Evolutionary conservation across 2,797 vertebrate genomes (phyloP), one percentile per base, ranked within the genome.

Genomic region (Echiichthys vipera): DNA sequence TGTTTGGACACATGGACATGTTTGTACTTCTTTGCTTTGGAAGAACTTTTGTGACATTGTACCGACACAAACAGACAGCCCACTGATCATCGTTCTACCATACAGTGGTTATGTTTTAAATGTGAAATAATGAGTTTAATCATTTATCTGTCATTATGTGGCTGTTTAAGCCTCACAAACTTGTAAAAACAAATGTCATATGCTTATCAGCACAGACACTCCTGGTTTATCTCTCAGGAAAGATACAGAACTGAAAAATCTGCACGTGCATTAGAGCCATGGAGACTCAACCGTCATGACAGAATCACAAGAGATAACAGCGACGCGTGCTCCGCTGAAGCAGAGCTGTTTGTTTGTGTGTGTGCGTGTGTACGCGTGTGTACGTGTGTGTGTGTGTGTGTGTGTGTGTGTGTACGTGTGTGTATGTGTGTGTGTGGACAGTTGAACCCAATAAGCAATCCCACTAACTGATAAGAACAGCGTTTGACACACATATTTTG

Each of bases 1-100:
- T 97, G 80, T 64, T 76, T 59, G 39, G 40, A 85, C 22, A 71
- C 56, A 74, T n/a, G 71, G 17, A 74, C 50, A 62, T 2, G 36
- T 36, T 74, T 0, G 46, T 32, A 71, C 8, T 42, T 2, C 3
- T 7, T 54, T 10, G 42, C 32, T 20, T 37, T 1, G 37, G 37
- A 20, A 36, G 20, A 78, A 34, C 67, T 37, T 56, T 30, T 51
- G 9, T 69, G 50, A 63, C 2, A 12, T 64, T 27, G 34, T 2
- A 43, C 17, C 39, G 24, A 32, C 3, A 20, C 9, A 50, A 7
- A 14, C 22, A 27, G 40, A 59, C 5, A 53, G 3, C 22, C 5
- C 9, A 47, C 34, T 17, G 47, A 62, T 36, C 39, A 64, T 53
- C 40, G 39, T n/a, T 15, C 5, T 5, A 34, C 24, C 37, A 29